Evolutionary conservation across 2,113 vertebrate genomes (phyloP).

Genomic region (Istiophorus platypterus): DNA sequence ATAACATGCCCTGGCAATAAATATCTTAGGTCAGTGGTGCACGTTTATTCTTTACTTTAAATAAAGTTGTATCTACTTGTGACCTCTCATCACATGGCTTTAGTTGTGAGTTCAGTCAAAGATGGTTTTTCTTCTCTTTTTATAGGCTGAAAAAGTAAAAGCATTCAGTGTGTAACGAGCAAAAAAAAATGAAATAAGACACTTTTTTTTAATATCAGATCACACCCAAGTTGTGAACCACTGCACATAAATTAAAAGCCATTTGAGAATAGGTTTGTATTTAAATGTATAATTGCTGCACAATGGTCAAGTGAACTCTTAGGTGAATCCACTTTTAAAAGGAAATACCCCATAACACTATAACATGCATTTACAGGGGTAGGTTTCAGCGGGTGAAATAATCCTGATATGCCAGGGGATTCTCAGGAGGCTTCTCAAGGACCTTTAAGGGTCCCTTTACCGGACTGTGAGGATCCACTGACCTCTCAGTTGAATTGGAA

Average conservation of each 20-base stretch:
- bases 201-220: not conserved
- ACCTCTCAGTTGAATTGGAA: conserved; percentile 50
- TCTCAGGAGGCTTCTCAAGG: not conserved
- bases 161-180: not conserved
- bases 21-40: not conserved
- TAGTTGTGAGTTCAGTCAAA: not conserved
- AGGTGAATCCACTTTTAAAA: not conserved
- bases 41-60: not conserved
- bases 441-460: not conserved
- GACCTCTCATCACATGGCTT: not conserved
- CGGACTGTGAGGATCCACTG: conserved; percentile 7
- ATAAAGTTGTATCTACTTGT: not conserved
- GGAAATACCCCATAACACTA: no score
- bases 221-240: not conserved
- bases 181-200: not conserved
- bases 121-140: not conserved
- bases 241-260: not conserved
- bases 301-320: not conserved
- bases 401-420: not conserved
- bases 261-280: not conserved
- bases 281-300: not conserved
- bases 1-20: not conserved
- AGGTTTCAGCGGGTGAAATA: not conserved
- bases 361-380: no score
- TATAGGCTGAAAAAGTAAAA: not conserved